These are phyloP conservation scores for Carpatolechia fugitivella DNA, from an alignment of 2,888 invertebrate genomes.

Conservation along the genomic window DNA sequence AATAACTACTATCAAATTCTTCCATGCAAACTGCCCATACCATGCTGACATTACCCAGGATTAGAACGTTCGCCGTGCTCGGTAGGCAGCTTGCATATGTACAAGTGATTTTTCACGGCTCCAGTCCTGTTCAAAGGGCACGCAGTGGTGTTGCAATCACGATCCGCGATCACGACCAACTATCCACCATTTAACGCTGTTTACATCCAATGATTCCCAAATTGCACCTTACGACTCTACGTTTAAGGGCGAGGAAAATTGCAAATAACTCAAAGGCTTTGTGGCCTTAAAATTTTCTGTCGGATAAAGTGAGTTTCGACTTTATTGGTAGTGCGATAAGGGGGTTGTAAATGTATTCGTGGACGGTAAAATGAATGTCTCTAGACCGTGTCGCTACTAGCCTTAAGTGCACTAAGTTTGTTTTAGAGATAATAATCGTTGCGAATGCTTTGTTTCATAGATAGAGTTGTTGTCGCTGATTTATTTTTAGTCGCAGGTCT, in stretches of 20 bases:
- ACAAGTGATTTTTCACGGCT: constrained; percentile 78
- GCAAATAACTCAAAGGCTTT: not conserved
- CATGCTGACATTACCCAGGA: constrained; percentile 52
- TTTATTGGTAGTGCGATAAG: constrained; percentile 26
- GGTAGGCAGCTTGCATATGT: constrained; percentile 69
- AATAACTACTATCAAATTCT: no score
- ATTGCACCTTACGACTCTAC: constrained; percentile 33
- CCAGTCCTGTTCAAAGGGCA: constrained; percentile 76
- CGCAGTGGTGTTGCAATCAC: constrained; percentile 77
- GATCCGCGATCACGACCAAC: constrained; percentile 74
- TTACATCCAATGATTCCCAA: constrained; percentile 31
- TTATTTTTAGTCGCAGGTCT: constrained; percentile 60
- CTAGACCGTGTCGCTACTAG: constrained; percentile 76
- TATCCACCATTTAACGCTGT: constrained; percentile 52
- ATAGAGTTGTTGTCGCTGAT: constrained; percentile 75
- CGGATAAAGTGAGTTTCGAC: not conserved
- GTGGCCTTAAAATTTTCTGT: not conserved
- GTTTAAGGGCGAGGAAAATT: constrained; percentile 27
- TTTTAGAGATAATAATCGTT: constrained; percentile 77
- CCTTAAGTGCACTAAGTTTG: constrained; percentile 78
- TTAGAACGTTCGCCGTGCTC: constrained; percentile 56
- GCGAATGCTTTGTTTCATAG: constrained; percentile 75
- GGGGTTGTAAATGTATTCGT: constrained; percentile 31
- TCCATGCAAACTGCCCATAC: not conserved
- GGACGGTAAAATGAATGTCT: constrained; percentile 61